Conservation (phyloP, 2,888 invertebrate genomes). For the Scotopteryx bipunctaria region DNA sequence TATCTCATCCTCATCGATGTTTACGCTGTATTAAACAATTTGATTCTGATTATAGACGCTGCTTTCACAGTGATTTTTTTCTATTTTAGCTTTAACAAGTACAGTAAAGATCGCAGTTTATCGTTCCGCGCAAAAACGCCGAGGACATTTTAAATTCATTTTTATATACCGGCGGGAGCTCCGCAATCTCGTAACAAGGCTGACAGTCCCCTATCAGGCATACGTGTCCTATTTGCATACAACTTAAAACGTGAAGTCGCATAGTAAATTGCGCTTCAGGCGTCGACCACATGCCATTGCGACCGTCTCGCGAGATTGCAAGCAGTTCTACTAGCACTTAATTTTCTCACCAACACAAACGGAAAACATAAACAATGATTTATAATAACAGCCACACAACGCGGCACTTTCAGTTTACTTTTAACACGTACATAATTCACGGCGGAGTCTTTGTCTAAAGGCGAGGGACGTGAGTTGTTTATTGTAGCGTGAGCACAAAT, state of each 20-base stretch:
- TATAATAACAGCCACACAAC: constrained; percentile 82
- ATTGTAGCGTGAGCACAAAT: constrained; percentile 81
- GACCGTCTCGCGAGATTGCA: constrained; percentile 61
- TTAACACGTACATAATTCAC: constrained; percentile 84
- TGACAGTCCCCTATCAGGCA: constrained; percentile 29
- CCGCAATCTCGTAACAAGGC: constrained; percentile 31
- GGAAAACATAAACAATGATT: constrained; percentile 84
- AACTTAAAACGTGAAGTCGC: constrained; percentile 43
- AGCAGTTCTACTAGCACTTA: constrained; percentile 73
- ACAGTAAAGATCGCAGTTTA: constrained; percentile 19
- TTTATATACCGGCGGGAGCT: constrained; percentile 28
- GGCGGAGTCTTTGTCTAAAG: constrained; percentile 81
- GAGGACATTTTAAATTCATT: constrained; percentile 26
- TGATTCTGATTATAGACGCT: constrained; percentile 72
- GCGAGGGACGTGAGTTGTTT: constrained; percentile 82
- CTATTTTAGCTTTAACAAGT: constrained; percentile 24
- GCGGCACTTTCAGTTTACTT: constrained; percentile 83
- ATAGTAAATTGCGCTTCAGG: constrained; percentile 55
- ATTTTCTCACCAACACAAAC: constrained; percentile 78
- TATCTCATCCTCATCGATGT: constrained; percentile 75
- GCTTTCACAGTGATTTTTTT: constrained; percentile 51
- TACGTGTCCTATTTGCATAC: constrained; percentile 42
- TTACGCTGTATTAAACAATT: constrained; percentile 78
- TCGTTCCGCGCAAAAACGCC: constrained; percentile 10
- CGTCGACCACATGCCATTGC: constrained; percentile 50